Evolutionary conservation across 2,113 vertebrate species (phyloP).

Genomic region (rabbit (Oryctolagus cuniculus)): mOryCun1.1 NC_091433.1:70373001-70373500

Average conservation of each 20-base stretch:
- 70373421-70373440: background rate
- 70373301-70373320: background rate
- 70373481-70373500: background rate
- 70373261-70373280: background rate
- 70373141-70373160: background rate
- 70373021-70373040: background rate
- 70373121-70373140: background rate
- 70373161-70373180: background rate
- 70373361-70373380: background rate
- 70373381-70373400: background rate
- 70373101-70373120: background rate
- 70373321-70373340: background rate
- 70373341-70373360: background rate
- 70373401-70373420: background rate
- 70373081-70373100: background rate
- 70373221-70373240: background rate
- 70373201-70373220: background rate
- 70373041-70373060: background rate
- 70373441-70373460: background rate
- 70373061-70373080: background rate
- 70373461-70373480: background rate
- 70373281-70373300: background rate
- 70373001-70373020: background rate
- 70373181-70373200: background rate
- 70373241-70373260: background rate